Evolutionary conservation across 1,140 invertebrate species (phyloP), one percentile per base, ranked within the genome.

Genomic region (Papilio machaon): DNA sequence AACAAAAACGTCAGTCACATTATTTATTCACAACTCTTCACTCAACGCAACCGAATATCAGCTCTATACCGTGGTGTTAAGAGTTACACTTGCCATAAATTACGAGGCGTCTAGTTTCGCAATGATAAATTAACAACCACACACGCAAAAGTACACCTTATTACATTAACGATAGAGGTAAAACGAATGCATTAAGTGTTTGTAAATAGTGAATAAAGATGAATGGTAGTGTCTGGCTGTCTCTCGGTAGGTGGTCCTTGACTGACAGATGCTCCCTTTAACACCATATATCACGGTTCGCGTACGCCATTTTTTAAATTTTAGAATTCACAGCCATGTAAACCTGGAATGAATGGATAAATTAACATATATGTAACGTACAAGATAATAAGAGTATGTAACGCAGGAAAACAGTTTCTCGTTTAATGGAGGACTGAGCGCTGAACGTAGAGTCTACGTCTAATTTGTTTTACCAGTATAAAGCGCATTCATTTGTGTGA

Each of bases 221-320:
- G 87, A 89, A 89, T 88, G 85, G 76, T 86, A 84, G 80, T 82
- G 83, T 84, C 84, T 74, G 43, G 52, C 86, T 86, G 87, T 91
- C 90, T 87, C 88, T 83, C 84, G 80, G 86, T 91, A 90, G 91
- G 91, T 93, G 91, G 91, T 89, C 91, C 85, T 85, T 93, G 91
- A 92, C 90, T 88, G 90, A 91, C 91, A 92, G 90, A 89, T 90
- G 90, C 84, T 91, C 87, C 86, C 84, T 86, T 92, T 87, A 85
- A 85, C 85, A 82, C 82, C 86, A 86, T 90, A 88, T 85, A 86
- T 91, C 89, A 86, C 73, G 75, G 84, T 81, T 85, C 83, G 82
- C 82, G 81, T 74, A 84, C 82, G 83, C 85, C 87, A 88, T 90
- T 87, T 85, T 87, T 85, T 87, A n/a, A 86, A 87, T 85, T 90